Evolutionary conservation across 2,888 invertebrate genomes (phyloP).

Genomic region (Cloeon dipterum): DNA sequence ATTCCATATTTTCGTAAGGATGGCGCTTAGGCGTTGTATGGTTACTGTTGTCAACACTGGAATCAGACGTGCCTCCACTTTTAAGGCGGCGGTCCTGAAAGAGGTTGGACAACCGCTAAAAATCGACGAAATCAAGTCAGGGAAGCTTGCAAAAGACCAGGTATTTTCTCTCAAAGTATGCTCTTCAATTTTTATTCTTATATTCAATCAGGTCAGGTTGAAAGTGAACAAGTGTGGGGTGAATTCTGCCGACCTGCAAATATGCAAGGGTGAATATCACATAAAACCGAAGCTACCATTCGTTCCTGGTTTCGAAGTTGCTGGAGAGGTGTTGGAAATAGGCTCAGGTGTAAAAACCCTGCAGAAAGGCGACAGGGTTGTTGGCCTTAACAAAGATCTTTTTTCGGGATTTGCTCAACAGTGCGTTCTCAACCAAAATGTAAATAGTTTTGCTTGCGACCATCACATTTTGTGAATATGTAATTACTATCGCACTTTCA

Average conservation of each 20-base stretch:
- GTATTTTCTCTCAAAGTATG: constrained; percentile 11
- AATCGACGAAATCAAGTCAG: constrained; percentile 20
- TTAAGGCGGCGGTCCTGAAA: constrained; percentile 26
- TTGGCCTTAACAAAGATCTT: constrained; percentile 27
- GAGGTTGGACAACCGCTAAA: constrained; percentile 24
- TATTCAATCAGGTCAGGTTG: constrained; percentile 36
- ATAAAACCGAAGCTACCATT: constrained; percentile 25
- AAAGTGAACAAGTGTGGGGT: constrained; percentile 36
- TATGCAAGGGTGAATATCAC: constrained; percentile 24
- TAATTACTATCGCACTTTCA: constrained; percentile 10
- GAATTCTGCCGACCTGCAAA: constrained; percentile 34
- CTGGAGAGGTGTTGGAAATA: constrained; percentile 32
- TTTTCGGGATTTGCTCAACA: constrained; percentile 36
- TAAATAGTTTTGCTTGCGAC: not conserved
- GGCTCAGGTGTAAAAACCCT: constrained; percentile 21
- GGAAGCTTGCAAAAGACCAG: constrained; percentile 22
- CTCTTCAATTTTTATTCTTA: too few species aligned
- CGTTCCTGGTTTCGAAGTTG: constrained; percentile 38
- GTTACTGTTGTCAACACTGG: too few species aligned
- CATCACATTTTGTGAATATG: not conserved
- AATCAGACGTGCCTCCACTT: constrained; percentile 5
- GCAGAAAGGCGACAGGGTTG: constrained; percentile 31
- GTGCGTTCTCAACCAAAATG: constrained; percentile 20
- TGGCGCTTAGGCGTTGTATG: too few species aligned
- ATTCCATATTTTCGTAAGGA: too few species aligned